Conservation (phyloP, 2,888 invertebrate species). For the Drosophila buzzatii region DNA sequence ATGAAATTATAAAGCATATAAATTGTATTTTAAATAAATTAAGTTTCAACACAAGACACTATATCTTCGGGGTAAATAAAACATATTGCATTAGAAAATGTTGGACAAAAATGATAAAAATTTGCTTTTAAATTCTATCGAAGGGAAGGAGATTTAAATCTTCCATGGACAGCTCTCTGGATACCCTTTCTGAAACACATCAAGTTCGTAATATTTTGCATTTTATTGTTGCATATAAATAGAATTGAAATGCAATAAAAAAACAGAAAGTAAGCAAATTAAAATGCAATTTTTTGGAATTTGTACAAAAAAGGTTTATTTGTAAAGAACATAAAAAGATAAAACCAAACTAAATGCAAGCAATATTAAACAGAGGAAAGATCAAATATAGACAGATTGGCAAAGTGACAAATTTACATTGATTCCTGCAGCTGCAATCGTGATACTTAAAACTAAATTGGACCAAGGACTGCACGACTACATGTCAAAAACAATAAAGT, state of each 20-base stretch:
- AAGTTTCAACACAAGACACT: constrained; percentile 39
- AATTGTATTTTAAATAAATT: constrained; percentile 68
- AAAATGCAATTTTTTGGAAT: constrained; percentile 12
- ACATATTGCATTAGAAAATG: constrained; percentile 6
- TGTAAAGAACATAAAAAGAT: neutral
- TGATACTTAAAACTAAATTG: constrained; percentile 47
- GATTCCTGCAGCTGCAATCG: constrained; percentile 24
- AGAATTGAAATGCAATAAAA: constrained; percentile 3
- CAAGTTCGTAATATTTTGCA: constrained; percentile 17
- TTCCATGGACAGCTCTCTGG: neutral
- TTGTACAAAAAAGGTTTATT: constrained; percentile 2
- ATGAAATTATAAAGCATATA: constrained; percentile 66
- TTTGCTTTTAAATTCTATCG: neutral
- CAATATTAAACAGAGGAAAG: neutral
- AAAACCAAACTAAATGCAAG: constrained; percentile 7
- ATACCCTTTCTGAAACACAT: neutral
- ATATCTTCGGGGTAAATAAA: constrained; percentile 11
- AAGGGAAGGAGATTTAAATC: no score
- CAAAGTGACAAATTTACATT: constrained; percentile 11
- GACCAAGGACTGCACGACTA: constrained; percentile 38
- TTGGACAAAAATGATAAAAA: neutral
- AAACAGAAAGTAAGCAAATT: neutral
- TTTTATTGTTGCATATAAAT: constrained; percentile 30
- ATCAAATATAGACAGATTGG: neutral
- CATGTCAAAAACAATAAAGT: constrained; percentile 11